Base-by-base conservation (phyloP, 2,888 invertebrate species). In the Lepidonotus clava region DNA sequence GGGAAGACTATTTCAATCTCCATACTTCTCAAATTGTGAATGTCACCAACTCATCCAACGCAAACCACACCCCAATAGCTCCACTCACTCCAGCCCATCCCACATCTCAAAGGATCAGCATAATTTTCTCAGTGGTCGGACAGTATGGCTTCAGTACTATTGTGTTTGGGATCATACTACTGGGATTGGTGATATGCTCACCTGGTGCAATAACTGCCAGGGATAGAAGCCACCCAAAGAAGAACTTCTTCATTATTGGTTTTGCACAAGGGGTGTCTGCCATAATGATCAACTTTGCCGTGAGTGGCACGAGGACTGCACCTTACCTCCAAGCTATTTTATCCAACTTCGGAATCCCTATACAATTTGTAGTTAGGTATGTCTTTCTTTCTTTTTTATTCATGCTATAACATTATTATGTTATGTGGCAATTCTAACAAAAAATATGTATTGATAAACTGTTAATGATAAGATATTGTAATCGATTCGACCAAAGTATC, bases 251-350 rank as follows among this genome's bases (percentile, higher is more conserved):
- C 5, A 76, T 89, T 34, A 90, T 90, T 71, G 92, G 92, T 32
- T 76, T 89, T n/a, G 85, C 90, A 36, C 90, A 91, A 83, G 90
- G 90, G 0, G 41, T 92, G 24, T 90, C 92, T 0, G 88, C 90
- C 1, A 80, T 91, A 21, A 89, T 90, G 85, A 87, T 90, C 67
- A 90, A 90, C 67, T 91, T 89, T 87, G 89, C 91, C n/a, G 87
- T 90, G 11, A 90, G 90, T 83, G 92, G 92, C n/a, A 88, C 89
- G 36, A 86, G 92, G 38, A 92, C 92, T 66, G 90, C 92, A 8
- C 91, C 91, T 0, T 92, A 91, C 71, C 88, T 92, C n/a, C 91
- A 91, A 87, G 91, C 91, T 0, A 46, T 92, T 32, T 89, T 90
- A 18, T 87, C 89, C 32, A 92, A 92, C 87, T 91, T 91, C 84